Percentiles rank a stretch among this genome's conserved stretches.
These are phyloP conservation scores for Himalopsyche anomala DNA, from an alignment of 2,888 invertebrate genomes.

Conservation along the genomic window DNA sequence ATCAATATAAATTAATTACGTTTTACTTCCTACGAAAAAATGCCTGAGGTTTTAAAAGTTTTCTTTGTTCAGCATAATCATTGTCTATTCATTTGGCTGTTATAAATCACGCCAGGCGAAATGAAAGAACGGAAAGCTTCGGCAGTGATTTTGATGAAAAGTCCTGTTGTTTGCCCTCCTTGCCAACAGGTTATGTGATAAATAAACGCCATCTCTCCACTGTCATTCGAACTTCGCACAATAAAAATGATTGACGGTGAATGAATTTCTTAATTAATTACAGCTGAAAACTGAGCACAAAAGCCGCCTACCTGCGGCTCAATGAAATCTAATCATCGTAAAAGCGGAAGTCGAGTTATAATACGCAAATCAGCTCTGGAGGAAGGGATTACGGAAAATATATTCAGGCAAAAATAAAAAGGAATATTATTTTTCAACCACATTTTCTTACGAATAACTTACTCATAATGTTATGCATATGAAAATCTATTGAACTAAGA, in stretches of 20 bases:
- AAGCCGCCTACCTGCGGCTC: constrained; percentile 36
- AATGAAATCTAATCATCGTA: constrained; percentile 60
- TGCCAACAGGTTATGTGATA: constrained; percentile 63
- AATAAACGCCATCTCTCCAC: constrained; percentile 62
- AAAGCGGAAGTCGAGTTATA: constrained; percentile 52
- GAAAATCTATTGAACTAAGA: too few relatives aligned
- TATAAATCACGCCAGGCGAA: constrained; percentile 48
- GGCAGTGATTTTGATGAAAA: constrained; percentile 50
- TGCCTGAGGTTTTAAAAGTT: constrained; percentile 27
- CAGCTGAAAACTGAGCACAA: constrained; percentile 49
- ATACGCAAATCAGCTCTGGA: background rate
- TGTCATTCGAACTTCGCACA: constrained; percentile 60
- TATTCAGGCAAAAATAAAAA: background rate
- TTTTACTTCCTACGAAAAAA: background rate
- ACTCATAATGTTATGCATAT: too few relatives aligned
- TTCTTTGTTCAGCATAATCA: background rate
- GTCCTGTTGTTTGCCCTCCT: constrained; percentile 31
- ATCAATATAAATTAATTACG: background rate
- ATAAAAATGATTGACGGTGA: constrained; percentile 63
- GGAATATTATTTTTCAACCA: too few relatives aligned
- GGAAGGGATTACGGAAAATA: background rate
- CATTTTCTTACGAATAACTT: too few relatives aligned
- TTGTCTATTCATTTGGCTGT: constrained; percentile 29
- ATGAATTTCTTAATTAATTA: constrained; percentile 62
- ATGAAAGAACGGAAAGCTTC: constrained; percentile 45